A percentile compares a stretch with the other conserved stretches of the same genome.
Evolutionary conservation across 2,797 vertebrate species (phyloP).

Genomic region (Carduelis carduelis): DNA sequence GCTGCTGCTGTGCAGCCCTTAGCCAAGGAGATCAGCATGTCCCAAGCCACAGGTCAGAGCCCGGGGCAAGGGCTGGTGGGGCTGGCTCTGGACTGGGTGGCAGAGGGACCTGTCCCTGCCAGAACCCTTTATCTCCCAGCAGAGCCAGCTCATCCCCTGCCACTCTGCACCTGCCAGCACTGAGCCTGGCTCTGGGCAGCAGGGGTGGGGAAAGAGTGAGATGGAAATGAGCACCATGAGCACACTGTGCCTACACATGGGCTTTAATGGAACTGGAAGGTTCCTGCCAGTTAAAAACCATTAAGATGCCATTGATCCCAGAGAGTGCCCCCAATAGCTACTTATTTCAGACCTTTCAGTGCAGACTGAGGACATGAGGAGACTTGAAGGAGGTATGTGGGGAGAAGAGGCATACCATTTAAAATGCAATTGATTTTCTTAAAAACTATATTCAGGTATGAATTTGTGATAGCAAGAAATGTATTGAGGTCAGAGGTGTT

Average conservation of each 20-base stretch:
- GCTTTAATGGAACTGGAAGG: background rate
- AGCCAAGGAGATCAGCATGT: background rate
- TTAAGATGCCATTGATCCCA: background rate
- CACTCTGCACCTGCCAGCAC: background rate
- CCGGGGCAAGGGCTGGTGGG: too few species aligned
- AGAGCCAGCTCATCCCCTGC: background rate
- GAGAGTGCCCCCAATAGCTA: background rate
- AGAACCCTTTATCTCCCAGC: background rate
- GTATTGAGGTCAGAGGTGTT: background rate
- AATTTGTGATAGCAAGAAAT: background rate
- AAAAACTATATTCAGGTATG: background rate
- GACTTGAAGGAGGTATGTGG: background rate
- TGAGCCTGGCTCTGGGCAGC: background rate
- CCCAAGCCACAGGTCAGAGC: background rate
- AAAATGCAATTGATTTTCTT: background rate
- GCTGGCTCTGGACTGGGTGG: background rate
- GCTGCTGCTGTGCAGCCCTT: background rate
- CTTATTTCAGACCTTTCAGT: background rate
- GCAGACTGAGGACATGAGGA: background rate
- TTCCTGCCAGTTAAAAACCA: background rate
- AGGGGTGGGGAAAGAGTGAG: background rate
- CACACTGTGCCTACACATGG: background rate
- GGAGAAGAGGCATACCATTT: background rate
- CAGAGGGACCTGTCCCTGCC: background rate
- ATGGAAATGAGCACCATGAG: background rate